Evolutionary conservation across 2,113 vertebrate genomes (phyloP), one percentile per base, ranked within the genome.

Genomic region (Siniperca knerii): DNA sequence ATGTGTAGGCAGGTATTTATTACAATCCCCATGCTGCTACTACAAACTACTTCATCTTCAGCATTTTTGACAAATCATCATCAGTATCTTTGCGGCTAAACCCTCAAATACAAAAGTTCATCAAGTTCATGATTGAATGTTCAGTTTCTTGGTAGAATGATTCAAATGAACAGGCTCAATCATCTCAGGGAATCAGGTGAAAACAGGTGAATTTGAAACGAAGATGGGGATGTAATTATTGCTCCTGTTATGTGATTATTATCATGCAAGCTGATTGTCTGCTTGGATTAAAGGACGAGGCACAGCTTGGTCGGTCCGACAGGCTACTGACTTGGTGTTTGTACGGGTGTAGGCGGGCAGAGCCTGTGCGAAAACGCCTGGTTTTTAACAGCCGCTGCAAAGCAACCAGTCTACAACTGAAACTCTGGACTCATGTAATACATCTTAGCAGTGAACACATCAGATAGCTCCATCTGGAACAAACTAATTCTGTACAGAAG

Each of bases 251-350:
- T 37, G 25, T 42, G 67, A 91, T 92, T 71, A 10, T 46, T 6
- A 20, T 75, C 92, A 92, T 92, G 82, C 87, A 75, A 37, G 35
- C 7, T 76, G 84, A 93, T 87, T 79, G 64, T 42, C 23, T 65
- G 54, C 8, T 87, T 2, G 20, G 73, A 82, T 84, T 68, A 0
- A 20, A 20, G 50, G 33, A 29, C 10, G 23, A 55, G 72, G 15
- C 42, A 0, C 37, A 25, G 83, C 73, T 70, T 68, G 29, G 54
- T 70, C n/a, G 25, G 61, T 20, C 5, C 13, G 70, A 40, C 79
- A 8, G 79, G 55, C 58, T 84, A 96, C 94, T 95, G 92, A 95
- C 95, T 95, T 95, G 90, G 44, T 90, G 93, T 87, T 79, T 95
- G 93, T 93, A 93, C 7, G 92, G 93, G 84, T 93, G 94, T 0